phyloP scores from a whole-genome alignment of 1,140 invertebrate genomes.

The Megathymus violae region DNA sequence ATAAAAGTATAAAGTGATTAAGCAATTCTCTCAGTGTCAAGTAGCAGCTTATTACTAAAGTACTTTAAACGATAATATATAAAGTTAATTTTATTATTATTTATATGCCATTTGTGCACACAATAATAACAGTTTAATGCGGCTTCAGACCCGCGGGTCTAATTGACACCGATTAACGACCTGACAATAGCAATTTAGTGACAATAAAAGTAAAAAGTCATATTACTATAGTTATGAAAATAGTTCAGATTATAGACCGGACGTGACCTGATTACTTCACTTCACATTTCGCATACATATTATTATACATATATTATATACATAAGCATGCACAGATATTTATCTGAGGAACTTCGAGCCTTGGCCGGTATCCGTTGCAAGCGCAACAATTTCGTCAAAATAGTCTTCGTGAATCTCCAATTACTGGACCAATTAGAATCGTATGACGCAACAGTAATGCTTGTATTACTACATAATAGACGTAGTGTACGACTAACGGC shows the following conservation, averaged over 20 bases:
- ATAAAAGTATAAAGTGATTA: too few relatives aligned
- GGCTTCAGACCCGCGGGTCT: too few relatives aligned
- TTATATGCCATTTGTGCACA: too few relatives aligned
- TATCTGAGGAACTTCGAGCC: slow-evolving; percentile 28
- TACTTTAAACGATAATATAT: too few relatives aligned
- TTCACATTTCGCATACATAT: slow-evolving; percentile 13
- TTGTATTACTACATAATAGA: not conserved
- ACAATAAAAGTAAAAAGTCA: too few relatives aligned
- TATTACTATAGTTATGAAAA: not conserved
- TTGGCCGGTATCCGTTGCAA: slow-evolving; percentile 12
- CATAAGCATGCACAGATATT: slow-evolving; percentile 22
- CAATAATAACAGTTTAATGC: too few relatives aligned
- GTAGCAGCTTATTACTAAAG: too few relatives aligned
- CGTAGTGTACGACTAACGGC: too few relatives aligned
- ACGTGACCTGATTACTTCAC: slow-evolving; percentile 5
- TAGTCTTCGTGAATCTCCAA: slow-evolving; percentile 23
- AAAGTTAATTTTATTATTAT: too few relatives aligned
- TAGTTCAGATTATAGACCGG: not conserved
- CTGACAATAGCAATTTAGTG: too few relatives aligned
- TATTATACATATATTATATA: slow-evolving; percentile 29
- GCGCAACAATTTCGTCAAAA: slow-evolving; percentile 27
- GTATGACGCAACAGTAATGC: slow-evolving; percentile 7
- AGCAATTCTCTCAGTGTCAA: too few relatives aligned
- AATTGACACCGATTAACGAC: too few relatives aligned
- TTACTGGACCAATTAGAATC: slow-evolving; percentile 23